These are phyloP conservation scores for Neoniphon sammara DNA, from an alignment of 2,797 vertebrate species.

Conservation along the genomic window DNA sequence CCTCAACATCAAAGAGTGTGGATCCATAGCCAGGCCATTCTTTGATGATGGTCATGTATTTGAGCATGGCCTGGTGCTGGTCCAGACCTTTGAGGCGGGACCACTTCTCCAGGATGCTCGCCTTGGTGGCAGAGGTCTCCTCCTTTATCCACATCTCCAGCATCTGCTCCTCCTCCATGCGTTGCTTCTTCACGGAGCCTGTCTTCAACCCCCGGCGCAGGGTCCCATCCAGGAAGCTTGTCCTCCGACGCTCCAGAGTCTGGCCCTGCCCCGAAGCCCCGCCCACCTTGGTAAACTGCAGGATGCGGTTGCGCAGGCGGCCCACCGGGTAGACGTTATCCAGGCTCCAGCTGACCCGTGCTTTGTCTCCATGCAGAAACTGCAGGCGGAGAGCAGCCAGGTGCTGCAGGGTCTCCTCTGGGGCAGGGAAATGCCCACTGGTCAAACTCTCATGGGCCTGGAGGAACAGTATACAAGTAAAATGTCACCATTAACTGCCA, in stretches of 20 bases:
- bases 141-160: constrained; percentile 97
- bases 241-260: constrained; percentile 89
- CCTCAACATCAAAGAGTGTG: constrained; percentile 94
- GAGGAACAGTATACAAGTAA: not conserved
- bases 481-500: not conserved
- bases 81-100: constrained; percentile 86
- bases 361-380: constrained; percentile 88
- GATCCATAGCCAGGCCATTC: constrained; percentile 95
- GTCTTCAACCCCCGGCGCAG: constrained; percentile 90
- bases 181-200: constrained; percentile 92
- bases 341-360: constrained; percentile 85
- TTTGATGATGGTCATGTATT: constrained; percentile 92
- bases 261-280: constrained; percentile 79
- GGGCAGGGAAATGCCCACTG: constrained; percentile 91
- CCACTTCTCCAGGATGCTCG: constrained; percentile 91
- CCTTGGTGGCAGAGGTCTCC: constrained; percentile 90
- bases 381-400: constrained; percentile 90
- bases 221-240: constrained; percentile 92
- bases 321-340: constrained; percentile 90
- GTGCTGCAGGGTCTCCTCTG: constrained; percentile 91
- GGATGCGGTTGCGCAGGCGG: constrained; percentile 88
- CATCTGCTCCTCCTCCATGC: constrained; percentile 94
- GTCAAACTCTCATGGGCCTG: constrained; percentile 93
- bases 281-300: constrained; percentile 88
- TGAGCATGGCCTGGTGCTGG: constrained; percentile 94